Conservation (phyloP, 2,113 vertebrate genomes). For the Microtus richardsoni region DNA sequence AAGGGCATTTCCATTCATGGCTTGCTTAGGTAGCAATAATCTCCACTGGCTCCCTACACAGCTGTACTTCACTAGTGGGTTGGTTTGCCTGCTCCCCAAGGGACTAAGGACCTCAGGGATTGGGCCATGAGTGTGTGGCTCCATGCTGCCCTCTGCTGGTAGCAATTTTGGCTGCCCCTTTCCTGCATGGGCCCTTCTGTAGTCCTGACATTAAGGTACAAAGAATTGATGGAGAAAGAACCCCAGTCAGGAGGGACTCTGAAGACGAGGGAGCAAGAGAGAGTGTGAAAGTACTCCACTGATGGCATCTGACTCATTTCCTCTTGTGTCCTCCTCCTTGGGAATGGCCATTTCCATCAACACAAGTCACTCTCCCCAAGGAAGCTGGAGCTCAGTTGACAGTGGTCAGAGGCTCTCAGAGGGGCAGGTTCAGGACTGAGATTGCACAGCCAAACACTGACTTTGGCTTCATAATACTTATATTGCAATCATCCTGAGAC, state of each 20-base stretch:
- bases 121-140: background rate
- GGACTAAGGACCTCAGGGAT: background rate
- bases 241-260: background rate
- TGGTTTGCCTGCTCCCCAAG: background rate
- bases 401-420: background rate
- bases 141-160: conserved; percentile 74
- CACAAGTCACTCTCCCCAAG: conserved; percentile 8
- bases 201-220: background rate
- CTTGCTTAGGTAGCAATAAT: background rate
- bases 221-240: background rate
- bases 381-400: background rate
- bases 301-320: background rate
- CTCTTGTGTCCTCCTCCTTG: background rate
- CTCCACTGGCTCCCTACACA: background rate
- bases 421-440: background rate
- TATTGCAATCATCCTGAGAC: background rate
- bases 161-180: conserved; percentile 11
- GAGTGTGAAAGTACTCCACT: background rate
- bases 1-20: background rate
- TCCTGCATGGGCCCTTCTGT: background rate
- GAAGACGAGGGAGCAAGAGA: background rate
- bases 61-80: background rate
- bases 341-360: background rate
- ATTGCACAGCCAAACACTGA: background rate
- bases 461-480: background rate